A percentile compares a stretch with the other conserved stretches of the same genome.
phyloP scores from a whole-genome alignment of 2,797 vertebrate species.

The Tinamus major region DNA sequence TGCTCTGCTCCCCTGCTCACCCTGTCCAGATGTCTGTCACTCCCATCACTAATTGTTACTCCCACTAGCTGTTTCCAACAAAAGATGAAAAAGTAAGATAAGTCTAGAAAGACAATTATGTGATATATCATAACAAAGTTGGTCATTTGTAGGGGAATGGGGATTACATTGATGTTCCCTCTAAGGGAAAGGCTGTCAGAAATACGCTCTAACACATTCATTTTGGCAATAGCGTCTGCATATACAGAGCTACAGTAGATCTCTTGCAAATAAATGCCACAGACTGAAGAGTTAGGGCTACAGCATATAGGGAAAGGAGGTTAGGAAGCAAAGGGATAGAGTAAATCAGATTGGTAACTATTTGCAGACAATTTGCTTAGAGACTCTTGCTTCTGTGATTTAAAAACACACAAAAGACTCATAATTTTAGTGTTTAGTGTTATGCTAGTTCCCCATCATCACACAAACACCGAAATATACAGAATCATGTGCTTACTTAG shows the following conservation, averaged over 20 bases:
- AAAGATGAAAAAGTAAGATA: background rate
- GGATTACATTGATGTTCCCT: background rate
- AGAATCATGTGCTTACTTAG: background rate
- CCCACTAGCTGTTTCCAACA: background rate
- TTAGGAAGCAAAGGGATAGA: background rate
- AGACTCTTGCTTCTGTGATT: background rate
- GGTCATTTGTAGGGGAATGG: background rate
- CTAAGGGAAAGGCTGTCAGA: background rate
- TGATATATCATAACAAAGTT: background rate
- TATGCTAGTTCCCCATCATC: background rate
- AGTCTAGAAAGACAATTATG: background rate
- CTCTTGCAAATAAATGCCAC: rapidly evolving
- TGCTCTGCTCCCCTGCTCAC: background rate
- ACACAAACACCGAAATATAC: background rate
- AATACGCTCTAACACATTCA: background rate
- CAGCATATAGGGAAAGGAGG: background rate
- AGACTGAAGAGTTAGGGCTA: background rate
- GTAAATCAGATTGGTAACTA: background rate
- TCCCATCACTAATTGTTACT: background rate
- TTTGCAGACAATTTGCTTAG: background rate
- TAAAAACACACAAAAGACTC: background rate
- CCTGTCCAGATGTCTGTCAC: background rate
- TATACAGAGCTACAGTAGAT: background rate
- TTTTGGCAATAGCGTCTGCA: background rate
- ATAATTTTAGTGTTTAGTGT: background rate